phyloP scores from a whole-genome alignment of 1,140 invertebrate species.

The Diorhabda sublineata region DNA sequence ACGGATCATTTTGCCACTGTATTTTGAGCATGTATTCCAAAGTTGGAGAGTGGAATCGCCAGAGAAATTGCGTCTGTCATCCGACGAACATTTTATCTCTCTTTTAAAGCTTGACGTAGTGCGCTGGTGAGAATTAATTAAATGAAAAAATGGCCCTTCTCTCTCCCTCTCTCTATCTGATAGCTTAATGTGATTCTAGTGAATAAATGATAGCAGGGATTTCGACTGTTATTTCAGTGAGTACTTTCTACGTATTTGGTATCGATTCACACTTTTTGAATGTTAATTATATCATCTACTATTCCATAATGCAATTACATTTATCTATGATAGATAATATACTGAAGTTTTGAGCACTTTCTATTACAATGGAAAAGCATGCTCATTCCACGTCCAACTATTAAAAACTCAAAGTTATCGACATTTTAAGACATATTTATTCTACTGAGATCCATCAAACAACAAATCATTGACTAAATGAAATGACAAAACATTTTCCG shows the following conservation, averaged over 20 bases:
- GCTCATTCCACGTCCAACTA: too few relatives aligned
- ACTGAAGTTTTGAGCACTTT: too few relatives aligned
- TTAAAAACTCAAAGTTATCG: too few relatives aligned
- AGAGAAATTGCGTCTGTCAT: constrained; percentile 43
- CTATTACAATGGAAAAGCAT: too few relatives aligned
- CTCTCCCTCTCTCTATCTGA: constrained; percentile 29
- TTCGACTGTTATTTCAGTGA: constrained; percentile 33
- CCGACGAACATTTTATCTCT: constrained; percentile 40
- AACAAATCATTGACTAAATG: too few relatives aligned
- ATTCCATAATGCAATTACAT: too few relatives aligned
- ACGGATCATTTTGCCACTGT: not conserved
- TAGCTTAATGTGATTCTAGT: constrained; percentile 40
- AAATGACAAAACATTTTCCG: too few relatives aligned
- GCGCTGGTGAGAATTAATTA: constrained; percentile 43
- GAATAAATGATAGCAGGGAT: constrained; percentile 37
- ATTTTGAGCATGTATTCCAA: not conserved
- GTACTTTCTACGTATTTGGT: constrained; percentile 4
- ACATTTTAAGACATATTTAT: too few relatives aligned
- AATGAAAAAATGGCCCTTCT: constrained; percentile 40
- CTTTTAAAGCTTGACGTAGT: constrained; percentile 44
- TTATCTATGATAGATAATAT: too few relatives aligned
- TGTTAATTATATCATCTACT: not conserved
- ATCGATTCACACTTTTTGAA: not conserved
- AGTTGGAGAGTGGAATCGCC: constrained; percentile 23
- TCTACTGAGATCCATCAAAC: too few relatives aligned